Base-by-base conservation (phyloP, 2,113 vertebrate species). In the Spermophilus dauricus region DNA sequence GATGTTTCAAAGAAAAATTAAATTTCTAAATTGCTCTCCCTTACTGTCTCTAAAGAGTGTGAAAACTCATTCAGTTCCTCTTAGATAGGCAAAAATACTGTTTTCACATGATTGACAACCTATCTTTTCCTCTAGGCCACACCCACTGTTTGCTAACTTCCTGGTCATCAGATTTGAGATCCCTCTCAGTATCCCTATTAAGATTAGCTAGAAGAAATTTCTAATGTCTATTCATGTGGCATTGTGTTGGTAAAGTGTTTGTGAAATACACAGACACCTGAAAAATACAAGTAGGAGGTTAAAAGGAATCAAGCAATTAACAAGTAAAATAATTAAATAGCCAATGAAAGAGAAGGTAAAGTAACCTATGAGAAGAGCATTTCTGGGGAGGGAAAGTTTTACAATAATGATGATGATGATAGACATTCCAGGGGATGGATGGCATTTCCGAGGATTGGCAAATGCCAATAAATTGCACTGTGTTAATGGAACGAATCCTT, bases 1-100 rank as follows among this genome's bases (percentile, higher is more conserved):
- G 85, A 82, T 75, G 26, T 93, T 94, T 87, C 78, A 48, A 75
- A 96, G 86, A 80, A 82, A 96, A 97, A 32, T 86, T 72, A 17
- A 80, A 34, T 39, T 67, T 95, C 76, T 22, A 39, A 84, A 89
- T 89, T 39, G 17, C 76, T 97, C 86, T 28, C 34, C 39, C 0
- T 82, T 22, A 1, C 24, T 89, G 2, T 53, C 32, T 77, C 48
- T 58, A 34, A 77, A 72, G 65, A 78, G 10, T 2, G 7, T 30
- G 13, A 24, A 32, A 9, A 20, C 30, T 58, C 24, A 85, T 39
- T 91, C 72, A 81, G 86, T 61, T 86, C 30, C 48, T 78, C 37
- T 30, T 81, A 51, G 48, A 12, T 34, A 45, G 39, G 28, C 4
- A 92, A n/a, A 69, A 88, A 14, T 7, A 8, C 10, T 30, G 86